Evolutionary conservation across 2,888 invertebrate genomes (phyloP).

Genomic region (Cotesia congregata): DNA sequence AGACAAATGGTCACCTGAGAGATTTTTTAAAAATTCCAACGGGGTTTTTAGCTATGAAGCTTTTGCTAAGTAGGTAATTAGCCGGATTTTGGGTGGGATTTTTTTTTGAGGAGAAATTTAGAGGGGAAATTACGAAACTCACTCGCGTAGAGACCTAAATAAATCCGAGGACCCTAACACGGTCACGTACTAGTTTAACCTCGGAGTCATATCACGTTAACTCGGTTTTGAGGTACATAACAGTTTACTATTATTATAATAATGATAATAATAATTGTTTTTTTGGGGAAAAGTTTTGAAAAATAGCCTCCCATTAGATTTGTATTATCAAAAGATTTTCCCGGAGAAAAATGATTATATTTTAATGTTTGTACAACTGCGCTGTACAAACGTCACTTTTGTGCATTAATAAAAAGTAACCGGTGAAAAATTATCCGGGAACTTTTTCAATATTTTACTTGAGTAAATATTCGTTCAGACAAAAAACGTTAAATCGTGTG

Average conservation of each 20-base stretch:
- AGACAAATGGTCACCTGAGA: too few relatives aligned
- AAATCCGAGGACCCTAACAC: background rate
- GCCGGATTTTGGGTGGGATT: too few relatives aligned
- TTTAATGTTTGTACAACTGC: background rate
- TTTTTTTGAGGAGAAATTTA: background rate
- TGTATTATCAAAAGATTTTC: background rate
- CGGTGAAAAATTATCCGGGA: background rate
- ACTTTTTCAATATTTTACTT: conserved; percentile 9
- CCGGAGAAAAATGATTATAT: background rate
- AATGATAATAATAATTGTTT: too few relatives aligned
- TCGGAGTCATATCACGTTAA: conserved; percentile 26
- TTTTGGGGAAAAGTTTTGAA: background rate
- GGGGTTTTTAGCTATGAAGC: too few relatives aligned
- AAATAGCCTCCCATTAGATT: background rate
- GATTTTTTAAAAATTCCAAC: too few relatives aligned
- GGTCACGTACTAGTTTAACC: conserved; percentile 35
- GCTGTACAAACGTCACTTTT: background rate
- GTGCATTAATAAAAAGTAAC: background rate
- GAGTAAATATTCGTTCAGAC: conserved; percentile 11
- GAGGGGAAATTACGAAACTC: background rate
- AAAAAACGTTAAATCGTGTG: conserved; percentile 2
- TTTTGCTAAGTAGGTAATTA: too few relatives aligned
- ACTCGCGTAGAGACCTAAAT: background rate
- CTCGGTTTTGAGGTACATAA: background rate
- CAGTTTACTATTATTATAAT: background rate